A percentile compares a stretch with the other conserved stretches of the same genome.
Evolutionary conservation across 2,113 vertebrate species (phyloP).

Genomic region (Zosterops borbonicus): DNA sequence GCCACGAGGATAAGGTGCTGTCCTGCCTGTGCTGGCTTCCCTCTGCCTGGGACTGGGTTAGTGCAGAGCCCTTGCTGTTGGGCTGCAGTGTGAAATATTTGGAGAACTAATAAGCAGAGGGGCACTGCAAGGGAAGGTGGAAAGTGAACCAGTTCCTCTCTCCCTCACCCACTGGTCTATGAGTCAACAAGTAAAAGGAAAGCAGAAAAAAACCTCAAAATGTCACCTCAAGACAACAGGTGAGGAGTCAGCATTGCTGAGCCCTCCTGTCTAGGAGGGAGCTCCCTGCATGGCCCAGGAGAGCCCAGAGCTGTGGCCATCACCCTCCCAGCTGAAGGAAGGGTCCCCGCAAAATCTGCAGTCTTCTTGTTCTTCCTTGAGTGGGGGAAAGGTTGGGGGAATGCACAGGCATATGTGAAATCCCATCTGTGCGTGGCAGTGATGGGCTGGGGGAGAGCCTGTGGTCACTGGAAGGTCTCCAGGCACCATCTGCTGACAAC

Average conservation of each 20-base stretch:
- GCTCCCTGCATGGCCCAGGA: background rate
- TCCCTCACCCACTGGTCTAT: background rate
- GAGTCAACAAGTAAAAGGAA: background rate
- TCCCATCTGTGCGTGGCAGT: background rate
- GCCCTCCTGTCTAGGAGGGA: background rate
- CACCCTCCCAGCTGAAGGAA: background rate
- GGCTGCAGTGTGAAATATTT: background rate
- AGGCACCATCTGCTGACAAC: conserved; percentile 34
- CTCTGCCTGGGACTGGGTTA: background rate
- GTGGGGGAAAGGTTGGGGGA: background rate
- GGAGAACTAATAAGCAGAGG: conserved; percentile 54
- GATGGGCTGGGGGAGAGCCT: conserved; percentile 45
- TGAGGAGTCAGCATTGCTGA: rapidly evolving
- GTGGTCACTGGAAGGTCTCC: conserved; percentile 48
- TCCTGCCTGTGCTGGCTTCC: background rate
- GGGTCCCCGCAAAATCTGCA: background rate
- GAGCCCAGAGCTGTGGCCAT: background rate
- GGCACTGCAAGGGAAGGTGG: conserved; percentile 33
- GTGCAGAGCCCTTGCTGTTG: background rate
- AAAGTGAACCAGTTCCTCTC: background rate
- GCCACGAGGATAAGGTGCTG: background rate
- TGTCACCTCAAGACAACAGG: background rate
- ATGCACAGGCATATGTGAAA: background rate
- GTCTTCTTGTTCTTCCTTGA: background rate
- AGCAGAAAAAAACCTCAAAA: background rate